phyloP scores from a whole-genome alignment of 2,797 vertebrate species.

The Acanthis flammea region DNA sequence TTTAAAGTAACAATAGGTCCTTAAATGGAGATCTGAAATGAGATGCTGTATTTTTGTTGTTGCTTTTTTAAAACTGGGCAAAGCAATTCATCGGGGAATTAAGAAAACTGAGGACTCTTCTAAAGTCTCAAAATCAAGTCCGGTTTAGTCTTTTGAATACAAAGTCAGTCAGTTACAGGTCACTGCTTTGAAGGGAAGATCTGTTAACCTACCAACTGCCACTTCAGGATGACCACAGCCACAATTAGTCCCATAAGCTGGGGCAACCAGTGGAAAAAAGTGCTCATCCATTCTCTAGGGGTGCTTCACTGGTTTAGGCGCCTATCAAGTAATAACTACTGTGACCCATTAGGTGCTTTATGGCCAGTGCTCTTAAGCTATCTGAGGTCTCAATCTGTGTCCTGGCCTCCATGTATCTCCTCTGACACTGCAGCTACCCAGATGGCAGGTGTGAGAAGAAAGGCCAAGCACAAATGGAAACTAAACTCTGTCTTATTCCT shows the following conservation, averaged over 20 bases:
- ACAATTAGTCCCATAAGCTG: not conserved
- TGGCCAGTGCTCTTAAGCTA: not conserved
- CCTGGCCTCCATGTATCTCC: not conserved
- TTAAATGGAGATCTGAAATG: not conserved
- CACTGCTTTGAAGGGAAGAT: not conserved
- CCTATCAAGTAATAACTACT: not conserved
- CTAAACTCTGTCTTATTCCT: not conserved
- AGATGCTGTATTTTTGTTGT: not conserved
- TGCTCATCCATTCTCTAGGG: not conserved
- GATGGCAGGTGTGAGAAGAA: not conserved
- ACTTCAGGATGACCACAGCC: not conserved
- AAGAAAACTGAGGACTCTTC: not conserved
- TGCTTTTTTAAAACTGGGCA: not conserved
- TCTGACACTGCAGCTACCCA: not conserved
- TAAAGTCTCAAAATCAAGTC: not conserved
- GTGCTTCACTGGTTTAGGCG: not conserved
- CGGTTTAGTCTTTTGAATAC: not conserved
- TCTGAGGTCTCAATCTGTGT: not conserved
- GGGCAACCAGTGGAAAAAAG: not conserved
- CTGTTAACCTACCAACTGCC: not conserved
- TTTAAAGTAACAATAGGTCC: constrained; percentile 14
- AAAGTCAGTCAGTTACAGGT: not conserved
- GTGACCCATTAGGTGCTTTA: not conserved
- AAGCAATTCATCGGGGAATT: not conserved
- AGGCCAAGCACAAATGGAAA: not conserved